These are phyloP conservation scores for Holothuria leucospilota DNA, from an alignment of 53 echinoderm and acorn worm species.

Conservation along the genomic window DNA sequence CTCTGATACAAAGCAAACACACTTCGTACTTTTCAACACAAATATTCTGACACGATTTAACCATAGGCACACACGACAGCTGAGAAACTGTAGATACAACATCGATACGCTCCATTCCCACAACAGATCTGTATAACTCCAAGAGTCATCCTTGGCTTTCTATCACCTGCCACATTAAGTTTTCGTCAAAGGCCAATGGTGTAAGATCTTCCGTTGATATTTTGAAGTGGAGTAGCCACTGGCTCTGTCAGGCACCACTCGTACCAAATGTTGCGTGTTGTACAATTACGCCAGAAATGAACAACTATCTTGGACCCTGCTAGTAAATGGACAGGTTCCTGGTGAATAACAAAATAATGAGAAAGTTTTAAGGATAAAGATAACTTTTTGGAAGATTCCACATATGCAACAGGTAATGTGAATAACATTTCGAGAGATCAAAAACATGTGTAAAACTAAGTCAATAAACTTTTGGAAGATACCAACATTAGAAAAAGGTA, in stretches of 20 bases:
- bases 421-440: neutral
- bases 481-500: neutral
- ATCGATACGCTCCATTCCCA: too few relatives aligned
- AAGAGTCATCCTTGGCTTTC: too few relatives aligned
- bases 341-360: slow-evolving; percentile 15
- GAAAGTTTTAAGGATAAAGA: neutral
- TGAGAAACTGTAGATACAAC: too few relatives aligned
- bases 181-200: slow-evolving; percentile 89
- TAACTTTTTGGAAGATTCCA: neutral
- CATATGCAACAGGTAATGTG: neutral
- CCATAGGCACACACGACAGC: too few relatives aligned
- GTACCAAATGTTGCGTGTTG: slow-evolving; percentile 91
- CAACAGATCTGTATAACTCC: too few relatives aligned
- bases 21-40: too few relatives aligned
- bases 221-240: slow-evolving; percentile 90
- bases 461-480: neutral
- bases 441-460: too few relatives aligned
- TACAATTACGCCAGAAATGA: slow-evolving; percentile 95
- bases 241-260: slow-evolving; percentile 98
- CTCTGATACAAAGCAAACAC: too few relatives aligned
- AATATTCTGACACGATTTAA: too few relatives aligned
- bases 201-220: slow-evolving; percentile 95
- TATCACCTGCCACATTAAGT: too few relatives aligned
- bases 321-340: slow-evolving; percentile 87
- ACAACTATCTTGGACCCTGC: slow-evolving; percentile 77